Evolutionary conservation across 2,797 vertebrate species (phyloP).

Genomic region (Helarctos malayanus): DNA sequence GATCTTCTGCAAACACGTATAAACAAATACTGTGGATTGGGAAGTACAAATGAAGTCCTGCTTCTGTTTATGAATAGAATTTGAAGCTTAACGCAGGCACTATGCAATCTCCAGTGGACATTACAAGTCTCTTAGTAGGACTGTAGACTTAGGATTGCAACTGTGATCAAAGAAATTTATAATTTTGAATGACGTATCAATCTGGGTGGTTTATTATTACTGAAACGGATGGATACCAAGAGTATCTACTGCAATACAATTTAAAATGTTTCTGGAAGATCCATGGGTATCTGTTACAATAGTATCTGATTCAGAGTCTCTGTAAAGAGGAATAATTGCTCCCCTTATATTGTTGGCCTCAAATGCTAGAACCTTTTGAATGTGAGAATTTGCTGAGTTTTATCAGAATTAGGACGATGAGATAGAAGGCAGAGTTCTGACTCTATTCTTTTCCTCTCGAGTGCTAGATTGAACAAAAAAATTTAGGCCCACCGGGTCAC

Average conservation of each 20-base stretch:
- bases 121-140: neutral
- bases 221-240: neutral
- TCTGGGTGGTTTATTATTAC: neutral
- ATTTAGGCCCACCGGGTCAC: neutral
- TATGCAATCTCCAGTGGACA: conserved; percentile 32
- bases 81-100: conserved; percentile 31
- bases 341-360: neutral
- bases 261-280: neutral
- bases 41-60: conserved; percentile 11
- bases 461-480: neutral
- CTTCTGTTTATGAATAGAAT: conserved; percentile 28
- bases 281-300: neutral
- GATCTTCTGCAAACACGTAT: neutral
- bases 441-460: conserved; percentile 36
- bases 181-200: neutral
- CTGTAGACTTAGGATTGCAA: neutral
- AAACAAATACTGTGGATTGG: neutral
- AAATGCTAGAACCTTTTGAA: neutral
- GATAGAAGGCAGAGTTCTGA: neutral
- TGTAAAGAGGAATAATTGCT: neutral
- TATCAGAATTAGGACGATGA: neutral
- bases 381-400: neutral
- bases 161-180: neutral
- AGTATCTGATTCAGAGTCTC: neutral
- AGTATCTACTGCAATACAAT: neutral